A percentile compares a stretch with the other conserved stretches of the same genome.
Conservation (phyloP, 1,140 invertebrate species). For the Anthonomus grandis region DNA sequence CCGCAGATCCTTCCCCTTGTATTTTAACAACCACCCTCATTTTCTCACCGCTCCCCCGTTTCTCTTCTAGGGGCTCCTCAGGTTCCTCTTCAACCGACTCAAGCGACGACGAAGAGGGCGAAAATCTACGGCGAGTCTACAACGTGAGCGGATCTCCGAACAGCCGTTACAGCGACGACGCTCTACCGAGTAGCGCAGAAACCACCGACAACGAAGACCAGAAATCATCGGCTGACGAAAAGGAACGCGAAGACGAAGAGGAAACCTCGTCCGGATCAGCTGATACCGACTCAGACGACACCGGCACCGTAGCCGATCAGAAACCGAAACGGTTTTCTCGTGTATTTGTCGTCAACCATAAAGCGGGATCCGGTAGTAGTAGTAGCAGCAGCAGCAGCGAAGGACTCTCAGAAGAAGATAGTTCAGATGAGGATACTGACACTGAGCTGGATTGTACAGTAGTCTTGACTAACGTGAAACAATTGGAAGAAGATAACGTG, state of each 20-base stretch:
- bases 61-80: slow-evolving; percentile 49
- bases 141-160: slow-evolving; percentile 39
- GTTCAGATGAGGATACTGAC: slow-evolving; percentile 55
- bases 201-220: slow-evolving; percentile 43
- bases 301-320: slow-evolving; percentile 56
- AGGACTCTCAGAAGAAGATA: slow-evolving; percentile 51
- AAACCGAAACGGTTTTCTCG: slow-evolving; percentile 66
- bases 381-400: slow-evolving; percentile 8
- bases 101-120: slow-evolving; percentile 40
- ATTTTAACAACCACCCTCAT: not conserved
- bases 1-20: too few relatives aligned
- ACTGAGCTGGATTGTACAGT: slow-evolving; percentile 50
- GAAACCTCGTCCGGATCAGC: slow-evolving; percentile 54
- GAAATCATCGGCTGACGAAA: slow-evolving; percentile 45
- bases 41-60: not conserved
- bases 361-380: slow-evolving; percentile 57
- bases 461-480: slow-evolving; percentile 41
- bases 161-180: slow-evolving; percentile 39
- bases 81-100: slow-evolving; percentile 52
- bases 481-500: slow-evolving; percentile 13
- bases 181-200: slow-evolving; percentile 41
- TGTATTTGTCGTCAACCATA: slow-evolving; percentile 71
- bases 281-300: slow-evolving; percentile 61
- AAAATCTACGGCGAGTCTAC: slow-evolving; percentile 36
- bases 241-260: slow-evolving; percentile 52